phyloP scores from a whole-genome alignment of 2,797 vertebrate genomes.

The Erithacus rubecula region DNA sequence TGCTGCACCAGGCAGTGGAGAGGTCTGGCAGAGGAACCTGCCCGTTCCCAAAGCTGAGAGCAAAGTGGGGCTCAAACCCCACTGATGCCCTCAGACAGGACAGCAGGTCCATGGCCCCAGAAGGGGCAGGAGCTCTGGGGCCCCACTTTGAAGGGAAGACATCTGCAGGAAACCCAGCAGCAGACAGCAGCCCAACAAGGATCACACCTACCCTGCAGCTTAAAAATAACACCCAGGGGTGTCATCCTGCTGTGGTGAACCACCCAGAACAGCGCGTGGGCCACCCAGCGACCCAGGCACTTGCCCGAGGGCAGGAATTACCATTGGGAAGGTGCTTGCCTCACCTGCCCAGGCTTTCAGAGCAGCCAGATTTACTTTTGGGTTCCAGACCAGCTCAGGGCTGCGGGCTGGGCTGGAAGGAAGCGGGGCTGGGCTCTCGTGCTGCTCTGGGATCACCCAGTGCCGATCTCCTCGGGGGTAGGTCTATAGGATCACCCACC shows the following conservation, averaged over 20 bases:
- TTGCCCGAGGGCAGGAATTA: neutral
- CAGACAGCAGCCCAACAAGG: neutral
- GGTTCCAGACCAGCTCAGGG: neutral
- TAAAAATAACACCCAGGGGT: neutral
- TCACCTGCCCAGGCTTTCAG: neutral
- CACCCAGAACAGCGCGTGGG: neutral
- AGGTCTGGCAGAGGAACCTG: neutral
- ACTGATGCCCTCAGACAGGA: neutral
- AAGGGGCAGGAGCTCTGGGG: neutral
- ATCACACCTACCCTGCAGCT: neutral
- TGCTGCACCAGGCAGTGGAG: neutral
- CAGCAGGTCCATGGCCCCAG: neutral
- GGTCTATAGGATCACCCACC: neutral
- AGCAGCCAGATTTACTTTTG: neutral
- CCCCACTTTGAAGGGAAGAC: neutral
- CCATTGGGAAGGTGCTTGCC: neutral
- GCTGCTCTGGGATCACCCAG: neutral
- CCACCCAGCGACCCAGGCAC: neutral
- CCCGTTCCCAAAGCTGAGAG: neutral
- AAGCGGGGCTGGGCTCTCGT: neutral
- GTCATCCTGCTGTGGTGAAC: neutral
- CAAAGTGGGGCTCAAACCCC: neutral
- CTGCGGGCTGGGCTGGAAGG: neutral
- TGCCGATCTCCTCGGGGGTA: neutral
- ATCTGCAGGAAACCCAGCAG: neutral